phyloP scores from a whole-genome alignment of 2,888 invertebrate species.

The Polydrusus tereticollis region DNA sequence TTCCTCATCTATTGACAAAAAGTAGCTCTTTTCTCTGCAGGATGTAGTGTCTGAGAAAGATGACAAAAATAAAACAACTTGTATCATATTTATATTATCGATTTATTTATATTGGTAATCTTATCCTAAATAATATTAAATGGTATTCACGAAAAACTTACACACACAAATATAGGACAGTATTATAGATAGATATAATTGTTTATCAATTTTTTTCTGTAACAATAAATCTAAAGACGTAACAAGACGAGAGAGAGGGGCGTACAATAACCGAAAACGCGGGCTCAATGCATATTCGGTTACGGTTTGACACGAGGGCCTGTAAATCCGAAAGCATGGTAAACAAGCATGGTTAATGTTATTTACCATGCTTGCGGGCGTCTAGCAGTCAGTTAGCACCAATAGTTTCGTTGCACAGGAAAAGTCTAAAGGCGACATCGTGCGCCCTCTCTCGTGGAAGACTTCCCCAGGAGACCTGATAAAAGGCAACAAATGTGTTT shows the following conservation, averaged over 20 bases:
- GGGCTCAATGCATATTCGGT: slow-evolving; percentile 63
- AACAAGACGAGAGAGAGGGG: slow-evolving; percentile 65
- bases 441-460: slow-evolving; percentile 66
- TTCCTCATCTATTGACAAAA: no score
- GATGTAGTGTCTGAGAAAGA: neutral
- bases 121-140: slow-evolving; percentile 21
- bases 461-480: slow-evolving; percentile 66
- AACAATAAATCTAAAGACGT: slow-evolving; percentile 64
- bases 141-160: slow-evolving; percentile 64
- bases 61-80: neutral
- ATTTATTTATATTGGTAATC: slow-evolving; percentile 28
- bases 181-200: slow-evolving; percentile 60
- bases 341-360: neutral
- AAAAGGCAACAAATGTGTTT: slow-evolving; percentile 59
- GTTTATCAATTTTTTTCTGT: slow-evolving; percentile 59
- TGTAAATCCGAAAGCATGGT: slow-evolving; percentile 26
- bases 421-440: slow-evolving; percentile 26
- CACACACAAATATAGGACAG: slow-evolving; percentile 68
- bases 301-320: slow-evolving; percentile 50
- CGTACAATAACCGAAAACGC: slow-evolving; percentile 57
- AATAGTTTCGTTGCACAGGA: slow-evolving; percentile 66
- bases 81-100: slow-evolving; percentile 15
- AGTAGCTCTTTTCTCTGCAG: no score
- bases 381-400: slow-evolving; percentile 66
- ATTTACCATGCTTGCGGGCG: slow-evolving; percentile 52